Percentiles rank a stretch among this genome's conserved stretches.
Conservation (phyloP, 2,113 vertebrate species). For the Panthera leo region DNA sequence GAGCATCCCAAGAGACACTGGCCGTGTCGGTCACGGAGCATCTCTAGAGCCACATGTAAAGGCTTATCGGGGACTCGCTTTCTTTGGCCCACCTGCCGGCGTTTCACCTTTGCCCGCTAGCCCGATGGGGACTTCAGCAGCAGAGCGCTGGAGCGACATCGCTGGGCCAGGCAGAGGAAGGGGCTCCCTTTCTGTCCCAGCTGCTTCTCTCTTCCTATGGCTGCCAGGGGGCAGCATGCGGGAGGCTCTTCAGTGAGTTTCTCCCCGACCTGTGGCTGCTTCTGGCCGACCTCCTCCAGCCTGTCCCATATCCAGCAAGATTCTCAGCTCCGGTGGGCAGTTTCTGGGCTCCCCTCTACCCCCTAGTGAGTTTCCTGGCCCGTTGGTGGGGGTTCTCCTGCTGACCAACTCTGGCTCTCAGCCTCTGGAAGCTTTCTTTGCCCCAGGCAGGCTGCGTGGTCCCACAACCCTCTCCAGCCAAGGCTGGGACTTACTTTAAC, state of each 20-base stretch:
- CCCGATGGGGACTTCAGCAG: background rate
- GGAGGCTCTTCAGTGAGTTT: background rate
- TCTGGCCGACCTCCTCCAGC: background rate
- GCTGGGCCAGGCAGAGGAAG: background rate
- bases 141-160: background rate
- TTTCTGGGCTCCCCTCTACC: background rate
- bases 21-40: background rate
- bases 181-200: background rate
- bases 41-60: accelerated
- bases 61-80: accelerated
- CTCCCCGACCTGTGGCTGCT: accelerated
- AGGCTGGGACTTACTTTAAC: background rate
- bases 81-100: accelerated
- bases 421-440: background rate
- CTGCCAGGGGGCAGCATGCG: accelerated
- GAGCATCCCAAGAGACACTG: background rate
- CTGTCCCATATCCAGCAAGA: background rate
- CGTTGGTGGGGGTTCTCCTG: background rate
- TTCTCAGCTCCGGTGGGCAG: background rate
- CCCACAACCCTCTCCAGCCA: background rate
- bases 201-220: background rate
- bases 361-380: background rate
- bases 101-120: background rate
- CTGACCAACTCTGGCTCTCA: background rate
- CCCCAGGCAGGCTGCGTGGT: background rate